Base-by-base conservation (phyloP, 2,113 vertebrate species). In the Alligator sinensis region DNA sequence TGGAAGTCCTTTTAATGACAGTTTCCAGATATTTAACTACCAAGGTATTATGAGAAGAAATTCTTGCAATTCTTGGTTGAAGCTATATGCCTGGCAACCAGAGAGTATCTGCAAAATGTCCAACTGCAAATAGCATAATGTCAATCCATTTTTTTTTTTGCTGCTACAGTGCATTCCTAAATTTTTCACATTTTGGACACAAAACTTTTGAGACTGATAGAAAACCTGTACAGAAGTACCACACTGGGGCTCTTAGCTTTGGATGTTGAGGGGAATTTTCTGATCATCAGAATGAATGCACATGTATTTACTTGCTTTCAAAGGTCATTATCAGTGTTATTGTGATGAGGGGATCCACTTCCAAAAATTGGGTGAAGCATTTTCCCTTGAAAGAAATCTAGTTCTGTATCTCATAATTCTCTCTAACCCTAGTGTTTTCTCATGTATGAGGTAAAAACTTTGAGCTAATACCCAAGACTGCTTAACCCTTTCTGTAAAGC, bases 191-290 rank as follows among this genome's bases (percentile, higher is more conserved):
- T 80, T 88, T 61, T 72, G 47, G 15, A 62, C 30, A 74, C 11
- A 74, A 16, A 27, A 78, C 61, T 90, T 72, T 19, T 22, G 84
- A 77, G 60, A 87, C 11, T 66, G 87, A 7, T 25, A 78, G 30
- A 82, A 85, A 93, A 77, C 25, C 77, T 77, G 63, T 80, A 76
- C 8, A 18, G 81, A 77, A 87, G 27, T 22, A 63, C 21, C 59
- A 87, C 30, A 62, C 91, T 82, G 89, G 89, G 77, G 30, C 19
- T 12, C n/a, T 58, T 59, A 47, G 55, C 18, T 5, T 70, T 17
- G n/a, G 88, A 91, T 80, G 77, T 22, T 77, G 1, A 16, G 27
- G 19, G 2, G 82, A 77, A 8, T 82, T 77, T 77, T 64, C 91
- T 9, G 13, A 12, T 58, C 86, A 86, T 2, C 62, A 84, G 30